Base-by-base conservation (phyloP, 2,113 vertebrate species). In the Microtus ochrogaster region DNA sequence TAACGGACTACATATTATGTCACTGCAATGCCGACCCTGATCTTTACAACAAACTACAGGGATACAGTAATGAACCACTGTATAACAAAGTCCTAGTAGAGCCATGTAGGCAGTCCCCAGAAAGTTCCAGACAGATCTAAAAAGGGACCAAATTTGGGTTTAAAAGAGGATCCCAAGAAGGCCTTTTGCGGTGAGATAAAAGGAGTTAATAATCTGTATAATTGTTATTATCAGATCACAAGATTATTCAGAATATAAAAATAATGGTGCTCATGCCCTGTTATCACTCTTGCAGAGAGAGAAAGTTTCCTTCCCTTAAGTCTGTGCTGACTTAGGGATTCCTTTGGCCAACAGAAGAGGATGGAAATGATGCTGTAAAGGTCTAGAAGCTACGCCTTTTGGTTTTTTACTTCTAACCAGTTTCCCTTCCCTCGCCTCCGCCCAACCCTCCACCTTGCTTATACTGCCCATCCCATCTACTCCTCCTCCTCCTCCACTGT, bases 71-170 rank as follows among this genome's bases (percentile, higher is more conserved):
- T 84, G 65, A 79, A 12, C 8, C 68, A 76, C n/a, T 81, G 24
- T 49, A 22, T 79, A 44, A 77, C 3, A 66, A 61, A 74, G 10
- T 11, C 55, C 61, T 68, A 2, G 24, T 61, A 44, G 21, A 17
- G 26, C 11, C 5, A 47, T 39, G 4, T 78, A 28, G 72, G 5
- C 33, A 26, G 28, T 66, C 19, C 26, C 12, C 24, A 91, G 52
- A 93, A 87, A 96, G 41, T 61, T 19, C 41, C 14, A 92, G 44
- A 72, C 61, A 81, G 93, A 96, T 82, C 21, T 39, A 92, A 92
- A 86, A 28, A 72, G 58, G 14, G 93, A 81, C 6, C 52, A 85
- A 68, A 52, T 52, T 73, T 61, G 33, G 14, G 5, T 77, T 96
- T 19, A 90, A 76, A 41, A 84, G 78, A 89, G 19, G 12, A 72